These are phyloP conservation scores for Enteromius unitaeniatus DNA, from an alignment of 2,797 vertebrate genomes.

Conservation along the genomic window DNA sequence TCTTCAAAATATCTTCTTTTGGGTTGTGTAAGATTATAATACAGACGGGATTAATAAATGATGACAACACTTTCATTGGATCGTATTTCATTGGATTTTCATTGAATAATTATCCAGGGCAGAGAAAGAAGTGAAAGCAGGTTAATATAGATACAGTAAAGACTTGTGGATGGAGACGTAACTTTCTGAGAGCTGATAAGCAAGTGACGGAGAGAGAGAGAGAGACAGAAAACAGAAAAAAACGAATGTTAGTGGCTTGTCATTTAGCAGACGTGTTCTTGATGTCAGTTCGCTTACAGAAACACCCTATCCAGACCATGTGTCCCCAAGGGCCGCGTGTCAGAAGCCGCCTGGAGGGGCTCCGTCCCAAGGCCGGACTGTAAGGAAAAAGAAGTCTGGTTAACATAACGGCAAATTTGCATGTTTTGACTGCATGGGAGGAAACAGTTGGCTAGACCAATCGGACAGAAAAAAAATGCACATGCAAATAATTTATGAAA, in stretches of 20 bases:
- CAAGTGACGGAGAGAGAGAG: not conserved
- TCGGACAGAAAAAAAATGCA: constrained; percentile 69
- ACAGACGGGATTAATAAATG: not conserved
- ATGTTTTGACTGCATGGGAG: constrained; percentile 80
- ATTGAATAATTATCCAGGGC: not conserved
- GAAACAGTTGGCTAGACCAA: constrained; percentile 75
- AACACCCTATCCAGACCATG: constrained; percentile 77
- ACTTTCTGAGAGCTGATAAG: constrained; percentile 34
- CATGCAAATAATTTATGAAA: constrained; percentile 71
- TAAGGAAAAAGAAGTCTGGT: constrained; percentile 74
- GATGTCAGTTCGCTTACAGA: constrained; percentile 69
- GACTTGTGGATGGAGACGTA: not conserved
- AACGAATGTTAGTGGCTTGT: constrained; percentile 52
- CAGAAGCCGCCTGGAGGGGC: constrained; percentile 72
- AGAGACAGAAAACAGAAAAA: constrained; percentile 41
- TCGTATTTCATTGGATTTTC: no score
- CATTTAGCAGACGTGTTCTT: constrained; percentile 41
- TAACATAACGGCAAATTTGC: constrained; percentile 77
- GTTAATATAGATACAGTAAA: not conserved
- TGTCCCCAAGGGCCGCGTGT: constrained; percentile 68
- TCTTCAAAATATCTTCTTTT: not conserved
- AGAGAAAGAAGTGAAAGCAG: not conserved
- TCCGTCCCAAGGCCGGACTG: constrained; percentile 46
- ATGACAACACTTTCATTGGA: not conserved
- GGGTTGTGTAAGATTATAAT: not conserved